Evolutionary conservation across 2,113 vertebrate species (phyloP).

Genomic region (Strigops habroptila): DNA sequence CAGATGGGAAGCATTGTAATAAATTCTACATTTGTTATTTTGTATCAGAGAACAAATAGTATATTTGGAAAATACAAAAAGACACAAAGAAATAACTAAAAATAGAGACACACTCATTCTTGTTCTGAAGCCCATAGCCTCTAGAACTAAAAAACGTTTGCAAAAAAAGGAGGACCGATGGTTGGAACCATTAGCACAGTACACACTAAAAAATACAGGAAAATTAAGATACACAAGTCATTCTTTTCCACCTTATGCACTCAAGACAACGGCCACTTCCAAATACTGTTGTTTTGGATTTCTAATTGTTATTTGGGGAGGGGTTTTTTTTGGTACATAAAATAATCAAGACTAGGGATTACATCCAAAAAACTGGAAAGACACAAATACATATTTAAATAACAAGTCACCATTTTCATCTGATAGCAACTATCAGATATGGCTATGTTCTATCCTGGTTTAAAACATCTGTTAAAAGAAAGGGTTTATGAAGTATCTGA

Average conservation of each 20-base stretch:
- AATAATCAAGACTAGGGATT: background rate
- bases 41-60: background rate
- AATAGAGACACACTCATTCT: background rate
- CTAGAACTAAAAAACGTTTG: background rate
- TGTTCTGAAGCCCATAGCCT: background rate
- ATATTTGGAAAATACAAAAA: background rate
- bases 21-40: background rate
- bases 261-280: rapidly evolving
- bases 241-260: background rate
- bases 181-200: background rate
- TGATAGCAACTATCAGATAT: background rate
- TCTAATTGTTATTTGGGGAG: background rate
- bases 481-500: background rate
- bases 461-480: background rate
- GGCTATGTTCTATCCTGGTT: background rate
- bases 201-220: background rate
- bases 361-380: background rate
- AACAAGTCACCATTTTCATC: background rate
- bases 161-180: background rate
- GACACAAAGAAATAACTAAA: background rate
- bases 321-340: background rate
- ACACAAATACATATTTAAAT: background rate
- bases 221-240: background rate
- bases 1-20: background rate
- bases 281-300: background rate